Evolutionary conservation across 2,797 vertebrate genomes (phyloP), one percentile per base, ranked within the genome.

Genomic region (Enteromius viviparus): DNA sequence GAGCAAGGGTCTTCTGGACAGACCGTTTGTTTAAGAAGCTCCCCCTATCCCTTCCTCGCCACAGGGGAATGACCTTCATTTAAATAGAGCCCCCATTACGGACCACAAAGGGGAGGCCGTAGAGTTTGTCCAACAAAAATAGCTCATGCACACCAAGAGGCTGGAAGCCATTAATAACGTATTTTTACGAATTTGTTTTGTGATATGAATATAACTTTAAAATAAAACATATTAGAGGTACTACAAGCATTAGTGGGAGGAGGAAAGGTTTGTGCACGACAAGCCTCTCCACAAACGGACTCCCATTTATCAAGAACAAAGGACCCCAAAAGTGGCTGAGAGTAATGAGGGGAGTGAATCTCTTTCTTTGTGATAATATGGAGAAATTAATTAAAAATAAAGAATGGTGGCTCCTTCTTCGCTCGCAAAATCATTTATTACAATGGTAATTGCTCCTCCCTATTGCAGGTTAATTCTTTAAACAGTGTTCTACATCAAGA

Each of bases 381-480:
- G 88, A 93, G 91, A 94, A 94, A 95, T 94, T 94, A 94, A 95
- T 95, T 95, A 94, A 93, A 94, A 95, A 94, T 93, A 94, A 94
- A 92, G 91, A 94, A 94, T 92, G 92, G 92, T 92, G 51, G 71
- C 89, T 88, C 88, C 88, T 91, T 91, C 90, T 91, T 91, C 89
- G 83, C 89, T 88, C 85, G 82, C 89, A 91, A 90, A 78, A 92
- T 93, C 93, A 94, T 95, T 96, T 94, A 94, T 95, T 93, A 94
- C 93, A 92, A 92, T 93, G 89, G 91, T 94, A 95, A 96, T 95
- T 95, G 94, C 92, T 95, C 94, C 93, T 94, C 91, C 89, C 92
- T 93, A 95, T 94, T 94, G 93, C 94, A 94, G 93, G 93, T 95
- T 95, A 94, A 95, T 94, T 94, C 94, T 94, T 95, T 95, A 94